phyloP scores from a whole-genome alignment of 2,113 vertebrate genomes.

The Forbesichthys papilliferus region DNA sequence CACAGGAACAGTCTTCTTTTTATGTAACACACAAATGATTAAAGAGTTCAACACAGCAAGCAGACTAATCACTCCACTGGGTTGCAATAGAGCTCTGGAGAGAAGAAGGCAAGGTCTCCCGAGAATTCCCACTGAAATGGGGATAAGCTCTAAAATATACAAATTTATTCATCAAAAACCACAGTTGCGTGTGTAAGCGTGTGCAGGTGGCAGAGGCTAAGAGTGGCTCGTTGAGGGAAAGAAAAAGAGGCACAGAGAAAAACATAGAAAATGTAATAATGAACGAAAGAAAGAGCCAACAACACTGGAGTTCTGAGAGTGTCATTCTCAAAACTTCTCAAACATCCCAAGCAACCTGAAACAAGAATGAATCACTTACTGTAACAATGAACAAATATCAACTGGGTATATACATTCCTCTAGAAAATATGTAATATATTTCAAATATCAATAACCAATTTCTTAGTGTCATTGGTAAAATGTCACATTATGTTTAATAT shows the following conservation, averaged over 20 bases:
- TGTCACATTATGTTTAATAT: no score
- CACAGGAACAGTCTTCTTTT: constrained; percentile 72
- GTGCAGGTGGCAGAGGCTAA: constrained; percentile 68
- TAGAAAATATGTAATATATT: constrained; percentile 11
- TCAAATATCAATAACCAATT: constrained; percentile 9
- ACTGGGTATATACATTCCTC: no score
- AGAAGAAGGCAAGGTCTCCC: constrained; percentile 62
- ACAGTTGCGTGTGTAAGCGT: constrained; percentile 45
- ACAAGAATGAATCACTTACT: constrained; percentile 10
- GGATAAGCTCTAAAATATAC: constrained; percentile 75
- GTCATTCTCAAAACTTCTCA: constrained; percentile 44
- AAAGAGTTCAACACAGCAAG: constrained; percentile 77
- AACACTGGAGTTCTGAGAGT: constrained; percentile 43
- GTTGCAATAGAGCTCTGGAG: constrained; percentile 71
- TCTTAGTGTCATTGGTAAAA: background rate
- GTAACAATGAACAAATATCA: no score
- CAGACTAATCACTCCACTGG: constrained; percentile 78
- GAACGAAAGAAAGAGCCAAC: constrained; percentile 41
- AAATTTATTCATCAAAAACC: constrained; percentile 78
- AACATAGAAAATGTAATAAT: background rate
- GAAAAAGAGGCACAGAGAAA: constrained; percentile 18
- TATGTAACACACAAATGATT: constrained; percentile 78
- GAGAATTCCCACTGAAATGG: constrained; percentile 66
- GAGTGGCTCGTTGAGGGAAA: constrained; percentile 33
- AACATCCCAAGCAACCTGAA: constrained; percentile 38